phyloP scores from a whole-genome alignment of 2,797 vertebrate genomes.

The Leucoraja ocellata region DNA sequence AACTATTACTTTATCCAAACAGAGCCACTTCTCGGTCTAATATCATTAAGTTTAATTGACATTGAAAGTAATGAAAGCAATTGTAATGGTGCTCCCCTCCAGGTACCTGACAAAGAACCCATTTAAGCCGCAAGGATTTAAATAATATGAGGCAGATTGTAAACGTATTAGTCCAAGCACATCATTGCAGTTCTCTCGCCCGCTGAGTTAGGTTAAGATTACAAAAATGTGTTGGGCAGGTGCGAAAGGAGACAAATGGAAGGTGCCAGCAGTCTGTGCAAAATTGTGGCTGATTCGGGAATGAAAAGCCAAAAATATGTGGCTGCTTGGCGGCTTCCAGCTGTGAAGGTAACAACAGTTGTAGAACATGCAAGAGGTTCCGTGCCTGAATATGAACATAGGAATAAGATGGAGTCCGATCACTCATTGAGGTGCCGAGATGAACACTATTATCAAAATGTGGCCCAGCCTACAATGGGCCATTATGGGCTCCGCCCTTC shows the following conservation, averaged over 20 bases:
- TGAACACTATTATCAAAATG: too few species aligned
- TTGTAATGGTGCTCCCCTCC: not conserved
- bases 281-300: not conserved
- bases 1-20: not conserved
- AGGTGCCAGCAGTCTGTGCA: not conserved
- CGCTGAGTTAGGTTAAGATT: too few species aligned
- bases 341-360: not conserved
- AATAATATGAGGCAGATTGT: too few species aligned
- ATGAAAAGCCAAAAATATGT: not conserved
- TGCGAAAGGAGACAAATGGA: not conserved
- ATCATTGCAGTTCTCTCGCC: too few species aligned
- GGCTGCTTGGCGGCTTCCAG: not conserved
- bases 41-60: not conserved
- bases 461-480: too few species aligned
- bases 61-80: not conserved
- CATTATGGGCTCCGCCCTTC: too few species aligned
- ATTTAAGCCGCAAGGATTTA: too few species aligned
- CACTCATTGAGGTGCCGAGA: too few species aligned
- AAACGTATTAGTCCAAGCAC: too few species aligned
- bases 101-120: too few species aligned
- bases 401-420: not conserved
- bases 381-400: not conserved
- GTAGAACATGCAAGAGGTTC: not conserved
- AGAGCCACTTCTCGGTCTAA: not conserved
- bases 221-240: not conserved